Evolutionary conservation across 30 jellyfish, hydroid and myxozoan genomes (phyloP), one percentile per base, ranked within the genome.

Genomic region (Thelohanellus kitauei): DNA sequence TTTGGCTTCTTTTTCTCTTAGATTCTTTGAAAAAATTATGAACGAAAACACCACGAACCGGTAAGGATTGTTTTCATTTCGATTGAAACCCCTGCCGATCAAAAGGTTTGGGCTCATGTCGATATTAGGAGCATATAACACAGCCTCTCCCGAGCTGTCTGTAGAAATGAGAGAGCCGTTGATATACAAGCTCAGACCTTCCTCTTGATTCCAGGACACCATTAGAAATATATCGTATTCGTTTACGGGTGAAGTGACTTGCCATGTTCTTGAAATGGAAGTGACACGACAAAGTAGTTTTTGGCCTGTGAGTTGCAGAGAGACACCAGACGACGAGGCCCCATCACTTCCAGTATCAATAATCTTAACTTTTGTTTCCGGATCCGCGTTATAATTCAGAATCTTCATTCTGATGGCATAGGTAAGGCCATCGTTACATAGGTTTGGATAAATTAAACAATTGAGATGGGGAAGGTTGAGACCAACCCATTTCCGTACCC

Each of bases 321-420:
- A 63, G 20, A 80, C 68, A 23, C 98, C 98, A 38, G 92, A 85
- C 2, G 86, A 80, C 1, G 89, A 48, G 17, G 86, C 90, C 14
- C 86, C 90, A 43, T 80, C 86, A 5, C 89, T 86, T 11, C 98
- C 98, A 32, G 85, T 56, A 41, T 80, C 98, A 3, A 80, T 19
- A 44, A 80, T 51, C 13, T 31, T 29, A 21, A 44, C 50, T 12
- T 42, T 52, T 21, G 51, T 16, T 33, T 48, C 60, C 18, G 51
- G 52, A n/a, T n/a, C n/a, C n/a, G n/a, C n/a, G n/a, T n/a, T n/a
- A n/a, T n/a, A n/a, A n/a, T n/a, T n/a, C n/a, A n/a, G n/a, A 27
- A 80, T 42, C 53, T 34, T 41, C 33, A 59, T 41, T 47, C 66
- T 80, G 11, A 84, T 66, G n/a, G 98, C 56, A 16, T 64, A 38